Evolutionary conservation across 2,888 invertebrate genomes (phyloP).

Genomic region (Epinotia bilunana): DNA sequence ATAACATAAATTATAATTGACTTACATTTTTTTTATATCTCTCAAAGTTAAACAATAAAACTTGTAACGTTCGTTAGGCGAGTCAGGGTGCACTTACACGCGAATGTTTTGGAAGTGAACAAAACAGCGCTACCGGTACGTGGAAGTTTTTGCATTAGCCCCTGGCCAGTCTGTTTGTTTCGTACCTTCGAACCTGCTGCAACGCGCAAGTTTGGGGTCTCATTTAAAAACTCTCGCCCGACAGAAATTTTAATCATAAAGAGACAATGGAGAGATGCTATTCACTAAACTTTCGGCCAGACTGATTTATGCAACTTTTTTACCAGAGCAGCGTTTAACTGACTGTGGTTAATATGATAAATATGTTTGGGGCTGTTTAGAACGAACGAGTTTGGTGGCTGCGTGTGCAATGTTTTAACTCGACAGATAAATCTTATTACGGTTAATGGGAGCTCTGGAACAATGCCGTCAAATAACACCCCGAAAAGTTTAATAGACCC

Average conservation of each 20-base stretch:
- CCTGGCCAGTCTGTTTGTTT: constrained; percentile 72
- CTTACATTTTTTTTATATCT: not conserved
- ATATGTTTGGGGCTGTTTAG: constrained; percentile 54
- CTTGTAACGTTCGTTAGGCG: constrained; percentile 32
- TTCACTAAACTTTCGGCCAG: constrained; percentile 64
- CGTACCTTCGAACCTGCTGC: constrained; percentile 71
- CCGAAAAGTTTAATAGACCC: constrained; percentile 42
- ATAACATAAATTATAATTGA: not conserved
- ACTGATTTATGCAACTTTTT: constrained; percentile 68
- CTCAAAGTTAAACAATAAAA: constrained; percentile 32
- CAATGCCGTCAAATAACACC: constrained; percentile 41
- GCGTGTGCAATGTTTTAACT: constrained; percentile 51
- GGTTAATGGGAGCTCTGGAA: constrained; percentile 36
- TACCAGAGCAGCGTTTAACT: constrained; percentile 51
- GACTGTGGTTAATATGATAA: constrained; percentile 47
- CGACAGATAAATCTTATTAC: constrained; percentile 43
- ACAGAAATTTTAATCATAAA: constrained; percentile 77
- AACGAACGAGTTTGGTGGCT: constrained; percentile 54
- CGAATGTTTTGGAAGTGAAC: constrained; percentile 74
- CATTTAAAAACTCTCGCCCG: constrained; percentile 72
- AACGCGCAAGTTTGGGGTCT: constrained; percentile 74
- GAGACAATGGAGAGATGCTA: constrained; percentile 74
- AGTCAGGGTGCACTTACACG: constrained; percentile 59
- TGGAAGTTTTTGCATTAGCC: constrained; percentile 80
- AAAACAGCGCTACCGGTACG: constrained; percentile 65